A percentile compares a stretch with the other conserved stretches of the same genome.
These are phyloP conservation scores for Lepidurus couesii DNA, from an alignment of 1,140 invertebrate species.

Conservation along the genomic window DNA sequence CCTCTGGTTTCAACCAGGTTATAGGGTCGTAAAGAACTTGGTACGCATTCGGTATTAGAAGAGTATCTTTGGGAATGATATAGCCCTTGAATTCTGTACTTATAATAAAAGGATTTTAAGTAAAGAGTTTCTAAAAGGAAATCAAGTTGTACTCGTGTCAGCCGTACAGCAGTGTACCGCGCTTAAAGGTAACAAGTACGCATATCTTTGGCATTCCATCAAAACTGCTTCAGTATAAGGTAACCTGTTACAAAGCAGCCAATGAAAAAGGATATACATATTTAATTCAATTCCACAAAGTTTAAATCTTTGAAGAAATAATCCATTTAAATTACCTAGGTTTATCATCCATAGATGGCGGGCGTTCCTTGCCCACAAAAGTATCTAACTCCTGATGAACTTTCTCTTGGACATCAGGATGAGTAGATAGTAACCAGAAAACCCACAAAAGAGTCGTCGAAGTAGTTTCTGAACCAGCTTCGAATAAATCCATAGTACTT, in stretches of 20 bases:
- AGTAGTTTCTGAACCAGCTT: conserved; percentile 55
- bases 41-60: conserved; percentile 43
- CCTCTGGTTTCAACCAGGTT: conserved; percentile 42
- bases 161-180: too few species aligned
- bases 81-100: conserved; percentile 39
- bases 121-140: not conserved
- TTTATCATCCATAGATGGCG: conserved; percentile 33
- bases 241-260: not conserved
- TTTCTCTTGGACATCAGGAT: conserved; percentile 60
- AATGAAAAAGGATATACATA: not conserved
- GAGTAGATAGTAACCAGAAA: conserved; percentile 58
- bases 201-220: not conserved
- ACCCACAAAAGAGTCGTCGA: conserved; percentile 63
- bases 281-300: not conserved
- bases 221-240: conserved; percentile 7
- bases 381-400: conserved; percentile 59
- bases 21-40: conserved; percentile 40
- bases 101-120: too few species aligned
- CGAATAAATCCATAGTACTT: conserved; percentile 39
- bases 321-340: not conserved
- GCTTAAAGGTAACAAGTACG: too few species aligned
- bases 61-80: conserved; percentile 43
- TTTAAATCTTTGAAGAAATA: not conserved
- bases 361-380: conserved; percentile 44
- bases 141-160: too few species aligned